These are phyloP conservation scores for Neogobius melanostomus DNA, from an alignment of 2,113 vertebrate genomes.

Conservation along the genomic window DNA sequence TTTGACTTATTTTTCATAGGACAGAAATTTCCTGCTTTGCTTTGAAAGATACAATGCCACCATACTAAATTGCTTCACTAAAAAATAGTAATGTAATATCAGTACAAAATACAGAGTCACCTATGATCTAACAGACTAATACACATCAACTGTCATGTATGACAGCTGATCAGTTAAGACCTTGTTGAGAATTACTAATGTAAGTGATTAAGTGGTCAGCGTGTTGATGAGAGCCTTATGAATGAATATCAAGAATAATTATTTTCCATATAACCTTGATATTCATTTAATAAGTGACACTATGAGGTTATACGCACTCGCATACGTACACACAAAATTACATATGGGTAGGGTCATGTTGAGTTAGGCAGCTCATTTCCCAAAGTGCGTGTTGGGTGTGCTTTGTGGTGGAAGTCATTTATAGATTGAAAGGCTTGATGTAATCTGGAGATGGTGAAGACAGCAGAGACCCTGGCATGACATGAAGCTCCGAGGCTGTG, in stretches of 20 bases:
- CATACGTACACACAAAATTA: conserved; percentile 45
- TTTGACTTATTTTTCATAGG: not conserved
- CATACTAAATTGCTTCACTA: no score
- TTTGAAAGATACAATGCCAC: no score
- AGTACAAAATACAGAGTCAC: not conserved
- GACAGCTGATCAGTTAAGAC: conserved; percentile 53
- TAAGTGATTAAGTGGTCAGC: conserved; percentile 61
- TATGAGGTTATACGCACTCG: conserved; percentile 52
- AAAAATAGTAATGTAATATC: no score
- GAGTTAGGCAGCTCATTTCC: conserved; percentile 74
- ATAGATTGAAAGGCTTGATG: conserved; percentile 74
- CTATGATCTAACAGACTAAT: conserved; percentile 5
- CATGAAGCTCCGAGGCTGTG: conserved; percentile 56
- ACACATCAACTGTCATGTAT: conserved; percentile 42
- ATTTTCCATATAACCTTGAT: conserved; percentile 62
- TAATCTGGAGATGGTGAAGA: conserved; percentile 76
- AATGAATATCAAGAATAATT: conserved; percentile 65
- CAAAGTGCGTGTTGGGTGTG: conserved; percentile 73
- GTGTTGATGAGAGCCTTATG: conserved; percentile 66
- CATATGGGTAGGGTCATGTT: conserved; percentile 66
- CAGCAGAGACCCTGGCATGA: conserved; percentile 58
- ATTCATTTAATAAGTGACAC: conserved; percentile 68
- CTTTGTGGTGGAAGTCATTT: conserved; percentile 73
- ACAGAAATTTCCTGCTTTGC: not conserved
- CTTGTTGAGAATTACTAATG: conserved; percentile 41